Evolutionary conservation across 2,888 invertebrate genomes (phyloP), one percentile per base, ranked within the genome.

Genomic region (Temnothorax unifasciatus): DNA sequence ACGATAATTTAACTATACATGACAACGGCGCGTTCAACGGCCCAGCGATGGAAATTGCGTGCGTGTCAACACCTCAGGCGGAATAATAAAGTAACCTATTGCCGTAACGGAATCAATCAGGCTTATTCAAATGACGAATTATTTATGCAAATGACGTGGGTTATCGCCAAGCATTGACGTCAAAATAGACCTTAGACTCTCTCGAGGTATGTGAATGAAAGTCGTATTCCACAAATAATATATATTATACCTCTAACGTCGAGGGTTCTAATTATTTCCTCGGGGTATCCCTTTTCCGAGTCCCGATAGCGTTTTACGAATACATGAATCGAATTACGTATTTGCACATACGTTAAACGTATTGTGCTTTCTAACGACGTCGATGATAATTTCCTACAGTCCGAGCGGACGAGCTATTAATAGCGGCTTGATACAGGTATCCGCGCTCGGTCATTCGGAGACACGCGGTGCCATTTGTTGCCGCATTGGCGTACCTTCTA

Each of bases 401-500:
- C 9, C 8, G 54, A 9, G n/a, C 61, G 47, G 13, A 15, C 74
- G 44, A 61, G 44, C 57, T 79, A 79, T 69, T 69, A 69, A 79
- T 69, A 79, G 59, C 34, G 44, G 44, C 6, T 47, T 59, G 34
- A 59, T 68, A 66, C 15, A 29, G 29, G 3, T 29, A 81, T 61
- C 34, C 47, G 25, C 59, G 59, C 59, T 8, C 25, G 77, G 29
- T 77, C 34, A 59, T 57, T 47, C 13, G 15, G 71, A 38, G 47
- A 81, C 59, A 38, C 34, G 25, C 38, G 57, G 57, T 47, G 57
- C 21, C 57, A 59, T 69, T 79, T 71, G 25, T 61, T 50, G 47
- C 71, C 25, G 34, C 57, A 71, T 81, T 61, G 71, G 25, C 71
- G 64, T 44, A 47, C 68, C 68, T 68, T 59, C 68, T 68, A 79